These are phyloP conservation scores for Notodonta ziczac DNA, from an alignment of 2,888 invertebrate species.

Conservation along the genomic window DNA sequence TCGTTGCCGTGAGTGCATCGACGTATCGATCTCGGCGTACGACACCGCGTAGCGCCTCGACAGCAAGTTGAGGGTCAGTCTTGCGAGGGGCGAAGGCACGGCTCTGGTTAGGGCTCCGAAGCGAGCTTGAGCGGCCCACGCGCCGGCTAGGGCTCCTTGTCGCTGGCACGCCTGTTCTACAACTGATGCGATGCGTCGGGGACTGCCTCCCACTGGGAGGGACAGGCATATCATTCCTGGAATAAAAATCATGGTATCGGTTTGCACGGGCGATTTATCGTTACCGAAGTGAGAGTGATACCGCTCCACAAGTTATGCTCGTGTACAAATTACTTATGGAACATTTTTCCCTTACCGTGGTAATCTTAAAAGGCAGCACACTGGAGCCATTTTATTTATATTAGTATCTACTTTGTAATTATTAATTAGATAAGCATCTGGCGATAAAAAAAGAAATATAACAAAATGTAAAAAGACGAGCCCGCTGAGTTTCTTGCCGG, in stretches of 20 bases:
- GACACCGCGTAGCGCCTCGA: constrained; percentile 88
- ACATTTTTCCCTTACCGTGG: too few relatives aligned
- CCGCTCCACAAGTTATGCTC: too few relatives aligned
- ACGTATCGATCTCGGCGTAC: constrained; percentile 85
- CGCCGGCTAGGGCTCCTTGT: constrained; percentile 78
- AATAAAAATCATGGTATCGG: constrained; percentile 27
- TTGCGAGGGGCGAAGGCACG: constrained; percentile 83
- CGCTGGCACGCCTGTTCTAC: constrained; percentile 69
- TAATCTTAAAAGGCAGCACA: too few relatives aligned
- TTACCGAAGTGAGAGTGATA: too few relatives aligned
- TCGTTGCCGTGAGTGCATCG: constrained; percentile 64
- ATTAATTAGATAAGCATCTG: too few relatives aligned
- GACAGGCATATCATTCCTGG: constrained; percentile 87
- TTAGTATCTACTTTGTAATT: too few relatives aligned
- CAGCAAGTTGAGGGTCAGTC: constrained; percentile 85
- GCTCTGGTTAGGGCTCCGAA: constrained; percentile 86
- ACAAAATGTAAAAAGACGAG: too few relatives aligned
- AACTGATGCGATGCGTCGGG: constrained; percentile 65
- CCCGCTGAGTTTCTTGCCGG: too few relatives aligned
- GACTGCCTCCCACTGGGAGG: constrained; percentile 82
- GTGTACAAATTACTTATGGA: too few relatives aligned
- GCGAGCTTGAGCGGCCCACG: constrained; percentile 78
- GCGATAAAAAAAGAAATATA: too few relatives aligned
- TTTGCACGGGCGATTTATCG: too few relatives aligned
- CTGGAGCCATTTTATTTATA: too few relatives aligned